These are phyloP conservation scores for Archips xylosteana DNA, from an alignment of 2,888 invertebrate species.

Conservation along the genomic window DNA sequence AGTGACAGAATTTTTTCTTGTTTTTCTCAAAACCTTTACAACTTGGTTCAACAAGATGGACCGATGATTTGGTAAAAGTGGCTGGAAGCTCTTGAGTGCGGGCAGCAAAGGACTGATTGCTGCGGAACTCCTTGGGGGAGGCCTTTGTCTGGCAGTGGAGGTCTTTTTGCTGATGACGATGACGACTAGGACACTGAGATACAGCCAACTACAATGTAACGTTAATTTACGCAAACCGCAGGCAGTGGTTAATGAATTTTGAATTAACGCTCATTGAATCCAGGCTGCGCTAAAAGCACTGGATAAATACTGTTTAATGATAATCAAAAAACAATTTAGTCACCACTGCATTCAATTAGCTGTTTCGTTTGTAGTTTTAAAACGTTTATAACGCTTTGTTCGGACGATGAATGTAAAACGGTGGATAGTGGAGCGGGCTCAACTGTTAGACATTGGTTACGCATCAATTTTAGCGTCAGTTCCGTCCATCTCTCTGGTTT, in stretches of 20 bases:
- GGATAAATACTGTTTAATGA: slow-evolving; percentile 15
- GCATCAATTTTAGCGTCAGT: too few relatives aligned
- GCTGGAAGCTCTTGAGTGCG: too few relatives aligned
- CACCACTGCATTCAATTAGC: slow-evolving; percentile 12
- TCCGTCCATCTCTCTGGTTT: too few relatives aligned
- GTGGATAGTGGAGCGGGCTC: neutral
- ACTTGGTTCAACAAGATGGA: too few relatives aligned
- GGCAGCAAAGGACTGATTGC: too few relatives aligned
- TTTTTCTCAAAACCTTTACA: too few relatives aligned
- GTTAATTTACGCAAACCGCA: slow-evolving; percentile 8
- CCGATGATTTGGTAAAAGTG: too few relatives aligned
- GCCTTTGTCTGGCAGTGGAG: too few relatives aligned
- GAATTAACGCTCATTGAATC: slow-evolving; percentile 27
- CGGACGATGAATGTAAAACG: neutral
- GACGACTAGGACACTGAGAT: neutral
- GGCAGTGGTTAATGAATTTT: slow-evolving; percentile 32
- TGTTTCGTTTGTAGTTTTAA: slow-evolving; percentile 4
- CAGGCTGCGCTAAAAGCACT: slow-evolving; percentile 24
- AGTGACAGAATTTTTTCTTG: too few relatives aligned
- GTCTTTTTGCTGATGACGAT: too few relatives aligned
- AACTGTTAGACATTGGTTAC: too few relatives aligned
- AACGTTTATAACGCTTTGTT: neutral
- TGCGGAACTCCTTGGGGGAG: too few relatives aligned
- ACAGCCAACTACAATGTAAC: neutral
- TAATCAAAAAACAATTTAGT: slow-evolving; percentile 28